Conservation (phyloP, 2,888 invertebrate genomes). For the Watsonalla binaria region DNA sequence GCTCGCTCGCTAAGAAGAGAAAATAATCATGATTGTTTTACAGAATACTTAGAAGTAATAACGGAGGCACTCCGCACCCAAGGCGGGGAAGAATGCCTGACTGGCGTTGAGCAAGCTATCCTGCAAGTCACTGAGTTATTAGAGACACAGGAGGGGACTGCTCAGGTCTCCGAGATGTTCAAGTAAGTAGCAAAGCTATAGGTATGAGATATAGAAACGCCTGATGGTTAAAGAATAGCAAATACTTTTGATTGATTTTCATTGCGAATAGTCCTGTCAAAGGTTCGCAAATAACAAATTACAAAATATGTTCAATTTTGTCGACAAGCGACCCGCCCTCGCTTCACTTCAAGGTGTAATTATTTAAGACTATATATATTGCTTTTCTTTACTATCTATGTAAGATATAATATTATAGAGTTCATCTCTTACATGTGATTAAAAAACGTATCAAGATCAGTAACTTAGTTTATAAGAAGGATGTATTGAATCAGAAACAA, state of each 20-base stretch:
- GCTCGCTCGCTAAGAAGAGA: background rate
- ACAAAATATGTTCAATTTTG: too few relatives aligned
- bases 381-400: too few relatives aligned
- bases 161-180: conserved; percentile 55
- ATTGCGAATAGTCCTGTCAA: background rate
- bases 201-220: too few relatives aligned
- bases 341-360: too few relatives aligned
- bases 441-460: too few relatives aligned
- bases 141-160: conserved; percentile 33
- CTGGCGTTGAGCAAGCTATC: conserved; percentile 55
- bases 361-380: too few relatives aligned
- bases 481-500: too few relatives aligned
- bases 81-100: conserved; percentile 57
- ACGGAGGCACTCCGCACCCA: conserved; percentile 57
- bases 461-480: too few relatives aligned
- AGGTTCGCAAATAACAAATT: too few relatives aligned
- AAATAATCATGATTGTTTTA: conserved; percentile 1
- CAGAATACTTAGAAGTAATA: conserved; percentile 79
- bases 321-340: too few relatives aligned
- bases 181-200: conserved; percentile 43
- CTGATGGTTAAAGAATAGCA: background rate
- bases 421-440: too few relatives aligned
- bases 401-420: too few relatives aligned
- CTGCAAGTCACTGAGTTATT: conserved; percentile 41
- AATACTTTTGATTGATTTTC: background rate